Evolutionary conservation across 1,140 invertebrate genomes (phyloP).

Genomic region (Anagrus nilaparvatae): DNA sequence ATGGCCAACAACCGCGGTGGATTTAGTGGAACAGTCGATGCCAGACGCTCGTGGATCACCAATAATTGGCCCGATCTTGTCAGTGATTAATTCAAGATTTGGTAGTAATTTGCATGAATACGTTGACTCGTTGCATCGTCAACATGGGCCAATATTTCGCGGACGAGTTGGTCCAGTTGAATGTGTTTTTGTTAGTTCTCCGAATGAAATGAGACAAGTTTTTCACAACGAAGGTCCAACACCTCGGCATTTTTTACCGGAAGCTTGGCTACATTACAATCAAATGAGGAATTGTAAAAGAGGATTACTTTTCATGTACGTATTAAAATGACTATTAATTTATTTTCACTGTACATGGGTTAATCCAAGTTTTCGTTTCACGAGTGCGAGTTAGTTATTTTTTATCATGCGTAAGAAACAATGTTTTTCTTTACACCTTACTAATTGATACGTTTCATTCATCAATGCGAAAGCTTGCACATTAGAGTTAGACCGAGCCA

Average conservation of each 20-base stretch:
- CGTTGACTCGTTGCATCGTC: constrained; percentile 57
- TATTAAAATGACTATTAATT: too few species aligned
- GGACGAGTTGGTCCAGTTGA: constrained; percentile 57
- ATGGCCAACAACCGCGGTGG: neutral
- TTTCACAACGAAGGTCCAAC: constrained; percentile 68
- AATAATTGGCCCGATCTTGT: constrained; percentile 33
- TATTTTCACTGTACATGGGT: too few species aligned
- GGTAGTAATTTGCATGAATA: constrained; percentile 55
- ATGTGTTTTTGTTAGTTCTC: constrained; percentile 62
- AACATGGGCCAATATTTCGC: constrained; percentile 64
- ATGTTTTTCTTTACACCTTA: too few species aligned
- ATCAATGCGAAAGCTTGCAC: too few species aligned
- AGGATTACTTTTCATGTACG: constrained; percentile 79
- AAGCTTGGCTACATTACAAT: constrained; percentile 74
- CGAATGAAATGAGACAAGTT: constrained; percentile 56
- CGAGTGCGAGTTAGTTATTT: too few species aligned
- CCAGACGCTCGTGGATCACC: constrained; percentile 36
- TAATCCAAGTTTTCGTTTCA: too few species aligned
- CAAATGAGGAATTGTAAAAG: constrained; percentile 55
- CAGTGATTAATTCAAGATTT: constrained; percentile 30
- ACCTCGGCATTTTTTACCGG: constrained; percentile 68
- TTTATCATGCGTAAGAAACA: too few species aligned
- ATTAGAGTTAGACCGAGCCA: too few species aligned
- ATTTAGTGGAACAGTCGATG: constrained; percentile 11
- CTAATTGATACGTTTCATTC: too few species aligned